These are phyloP conservation scores for Illadopsis cleaveri DNA, from an alignment of 2,113 vertebrate species.

Conservation along the genomic window DNA sequence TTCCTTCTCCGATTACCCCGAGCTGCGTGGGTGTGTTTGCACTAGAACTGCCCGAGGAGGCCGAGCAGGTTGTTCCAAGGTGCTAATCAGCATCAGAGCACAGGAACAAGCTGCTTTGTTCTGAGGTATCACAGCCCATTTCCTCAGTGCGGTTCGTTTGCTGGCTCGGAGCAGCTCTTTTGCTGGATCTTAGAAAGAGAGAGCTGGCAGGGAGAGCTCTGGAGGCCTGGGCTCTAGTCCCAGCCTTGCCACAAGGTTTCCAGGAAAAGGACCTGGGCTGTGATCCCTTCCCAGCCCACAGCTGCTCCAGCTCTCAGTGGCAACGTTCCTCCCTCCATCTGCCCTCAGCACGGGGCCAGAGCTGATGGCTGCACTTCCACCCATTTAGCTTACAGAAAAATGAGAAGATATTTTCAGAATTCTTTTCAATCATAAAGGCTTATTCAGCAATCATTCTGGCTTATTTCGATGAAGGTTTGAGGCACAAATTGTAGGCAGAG, in stretches of 20 bases:
- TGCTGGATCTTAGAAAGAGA: not conserved
- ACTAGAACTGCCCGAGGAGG: rapidly evolving
- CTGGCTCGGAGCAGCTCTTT: not conserved
- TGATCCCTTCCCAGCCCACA: not conserved
- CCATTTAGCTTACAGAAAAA: not conserved
- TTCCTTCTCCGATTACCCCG: not conserved
- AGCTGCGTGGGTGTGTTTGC: not conserved
- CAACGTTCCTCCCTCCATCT: not conserved
- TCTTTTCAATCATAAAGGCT: not conserved
- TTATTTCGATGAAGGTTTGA: not conserved
- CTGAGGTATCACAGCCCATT: rapidly evolving
- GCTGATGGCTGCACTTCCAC: not conserved
- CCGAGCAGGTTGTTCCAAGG: not conserved
- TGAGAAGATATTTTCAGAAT: not conserved
- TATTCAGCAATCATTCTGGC: not conserved
- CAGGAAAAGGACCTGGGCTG: not conserved
- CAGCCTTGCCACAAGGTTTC: conserved; percentile 28
- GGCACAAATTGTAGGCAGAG: not conserved
- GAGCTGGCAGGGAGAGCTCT: not conserved
- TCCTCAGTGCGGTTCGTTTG: rapidly evolving
- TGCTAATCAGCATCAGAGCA: not conserved
- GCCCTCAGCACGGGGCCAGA: not conserved
- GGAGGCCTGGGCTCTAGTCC: not conserved
- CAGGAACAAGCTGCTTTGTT: not conserved
- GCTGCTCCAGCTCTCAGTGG: not conserved